These are phyloP conservation scores for Eulemur macaco DNA, from an alignment of 2,113 vertebrate genomes.

Conservation along the genomic window DNA sequence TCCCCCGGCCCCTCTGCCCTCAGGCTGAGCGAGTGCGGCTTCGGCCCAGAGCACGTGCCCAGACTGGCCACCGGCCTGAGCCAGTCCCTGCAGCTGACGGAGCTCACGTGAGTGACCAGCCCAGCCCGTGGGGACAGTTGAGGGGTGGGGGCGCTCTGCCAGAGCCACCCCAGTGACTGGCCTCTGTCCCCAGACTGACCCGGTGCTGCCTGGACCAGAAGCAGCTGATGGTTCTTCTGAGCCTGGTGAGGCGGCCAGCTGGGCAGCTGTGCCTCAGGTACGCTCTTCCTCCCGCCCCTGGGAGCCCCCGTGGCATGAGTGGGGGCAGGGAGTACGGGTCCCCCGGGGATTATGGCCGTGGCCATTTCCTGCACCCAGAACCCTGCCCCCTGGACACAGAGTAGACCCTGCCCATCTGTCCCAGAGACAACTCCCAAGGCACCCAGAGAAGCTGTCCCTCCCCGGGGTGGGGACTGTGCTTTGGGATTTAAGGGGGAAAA, in stretches of 20 bases:
- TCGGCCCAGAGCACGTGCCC: slow-evolving; percentile 81
- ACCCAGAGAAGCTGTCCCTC: neutral
- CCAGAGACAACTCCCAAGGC: neutral
- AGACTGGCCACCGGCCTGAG: slow-evolving; percentile 83
- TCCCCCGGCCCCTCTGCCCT: neutral
- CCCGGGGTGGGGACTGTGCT: neutral
- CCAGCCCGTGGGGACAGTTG: fast-evolving
- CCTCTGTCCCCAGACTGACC: slow-evolving; percentile 78
- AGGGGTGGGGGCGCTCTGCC: neutral
- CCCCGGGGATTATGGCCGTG: neutral
- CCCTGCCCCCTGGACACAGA: neutral
- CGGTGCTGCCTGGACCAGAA: slow-evolving; percentile 69
- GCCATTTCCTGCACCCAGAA: neutral
- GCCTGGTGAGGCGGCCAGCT: slow-evolving; percentile 35
- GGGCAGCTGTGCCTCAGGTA: slow-evolving; percentile 82
- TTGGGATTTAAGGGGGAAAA: neutral
- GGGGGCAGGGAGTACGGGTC: neutral
- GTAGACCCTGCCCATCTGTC: neutral
- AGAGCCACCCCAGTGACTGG: neutral
- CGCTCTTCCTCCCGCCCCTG: fast-evolving
- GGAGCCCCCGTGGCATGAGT: neutral
- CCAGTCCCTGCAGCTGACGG: slow-evolving; percentile 75
- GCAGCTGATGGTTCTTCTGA: slow-evolving; percentile 64
- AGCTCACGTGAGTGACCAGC: slow-evolving; percentile 86
- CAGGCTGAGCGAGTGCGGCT: slow-evolving; percentile 86